Evolutionary conservation across 2,113 vertebrate species (phyloP).

Genomic region (Chaetorhynchus papuensis): DNA sequence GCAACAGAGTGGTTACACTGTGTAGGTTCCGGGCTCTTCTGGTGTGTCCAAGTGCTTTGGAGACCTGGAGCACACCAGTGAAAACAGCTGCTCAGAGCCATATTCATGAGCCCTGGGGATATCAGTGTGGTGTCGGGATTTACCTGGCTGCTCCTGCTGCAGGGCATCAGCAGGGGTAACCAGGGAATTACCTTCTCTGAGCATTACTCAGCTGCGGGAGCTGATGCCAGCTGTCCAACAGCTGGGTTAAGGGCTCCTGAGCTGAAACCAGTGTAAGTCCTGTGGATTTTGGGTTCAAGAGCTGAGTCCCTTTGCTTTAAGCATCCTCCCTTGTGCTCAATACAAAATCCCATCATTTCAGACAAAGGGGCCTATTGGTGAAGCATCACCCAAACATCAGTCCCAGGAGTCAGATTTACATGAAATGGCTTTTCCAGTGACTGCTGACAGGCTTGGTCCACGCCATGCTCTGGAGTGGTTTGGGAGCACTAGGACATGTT

Average conservation of each 20-base stretch:
- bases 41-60: rapidly evolving
- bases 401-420: not conserved
- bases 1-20: not conserved
- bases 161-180: not conserved
- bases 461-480: rapidly evolving
- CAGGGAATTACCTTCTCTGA: not conserved
- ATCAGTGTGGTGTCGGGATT: not conserved
- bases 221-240: not conserved
- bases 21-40: not conserved
- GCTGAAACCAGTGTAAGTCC: not conserved
- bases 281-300: not conserved
- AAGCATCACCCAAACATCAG: rapidly evolving
- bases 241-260: not conserved
- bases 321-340: not conserved
- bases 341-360: not conserved
- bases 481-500: not conserved
- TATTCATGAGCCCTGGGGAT: rapidly evolving
- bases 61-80: not conserved
- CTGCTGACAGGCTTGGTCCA: not conserved
- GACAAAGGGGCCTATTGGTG: rapidly evolving
- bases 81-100: not conserved
- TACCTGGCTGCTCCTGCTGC: not conserved
- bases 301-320: not conserved
- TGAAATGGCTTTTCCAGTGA: not conserved
- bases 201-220: not conserved